These are phyloP conservation scores for Tetramorium bicarinatum DNA, from an alignment of 2,888 invertebrate species.

Conservation along the genomic window DNA sequence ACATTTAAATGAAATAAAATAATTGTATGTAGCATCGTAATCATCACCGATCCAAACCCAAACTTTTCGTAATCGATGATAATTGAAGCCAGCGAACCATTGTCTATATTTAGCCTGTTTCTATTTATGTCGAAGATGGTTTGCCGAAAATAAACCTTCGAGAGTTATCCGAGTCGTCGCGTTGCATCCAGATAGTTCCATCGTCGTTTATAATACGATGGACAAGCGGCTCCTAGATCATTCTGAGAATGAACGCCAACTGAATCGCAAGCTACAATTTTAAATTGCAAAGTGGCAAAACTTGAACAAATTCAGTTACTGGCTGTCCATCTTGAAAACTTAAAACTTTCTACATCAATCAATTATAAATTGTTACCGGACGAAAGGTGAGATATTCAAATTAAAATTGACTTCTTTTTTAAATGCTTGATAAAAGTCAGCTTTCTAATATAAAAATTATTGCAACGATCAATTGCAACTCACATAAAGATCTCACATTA, in stretches of 20 bases:
- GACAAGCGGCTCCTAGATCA: slow-evolving; percentile 45
- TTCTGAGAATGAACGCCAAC: not conserved
- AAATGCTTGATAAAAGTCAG: not conserved
- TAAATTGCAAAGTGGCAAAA: not conserved
- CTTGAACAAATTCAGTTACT: not conserved
- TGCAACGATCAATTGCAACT: not conserved
- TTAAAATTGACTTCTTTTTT: not conserved
- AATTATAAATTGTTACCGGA: not conserved
- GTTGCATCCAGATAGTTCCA: slow-evolving; percentile 79
- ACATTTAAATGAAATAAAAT: not conserved
- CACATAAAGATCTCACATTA: not conserved
- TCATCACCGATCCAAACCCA: not conserved
- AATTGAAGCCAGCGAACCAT: not conserved
- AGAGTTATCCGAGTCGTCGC: slow-evolving; percentile 30
- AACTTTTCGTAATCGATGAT: not conserved
- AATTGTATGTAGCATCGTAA: not conserved
- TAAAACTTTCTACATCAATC: not conserved
- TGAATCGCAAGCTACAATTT: not conserved
- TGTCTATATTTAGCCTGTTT: slow-evolving; percentile 66
- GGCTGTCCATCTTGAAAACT: not conserved
- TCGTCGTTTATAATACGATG: slow-evolving; percentile 74
- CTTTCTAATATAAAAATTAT: not conserved
- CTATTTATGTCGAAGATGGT: slow-evolving; percentile 51
- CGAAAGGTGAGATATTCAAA: not conserved
- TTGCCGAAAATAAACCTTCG: slow-evolving; percentile 79